These are phyloP conservation scores for Pseudoatta argentina DNA, from an alignment of 1,140 invertebrate genomes.

Conservation along the genomic window DNA sequence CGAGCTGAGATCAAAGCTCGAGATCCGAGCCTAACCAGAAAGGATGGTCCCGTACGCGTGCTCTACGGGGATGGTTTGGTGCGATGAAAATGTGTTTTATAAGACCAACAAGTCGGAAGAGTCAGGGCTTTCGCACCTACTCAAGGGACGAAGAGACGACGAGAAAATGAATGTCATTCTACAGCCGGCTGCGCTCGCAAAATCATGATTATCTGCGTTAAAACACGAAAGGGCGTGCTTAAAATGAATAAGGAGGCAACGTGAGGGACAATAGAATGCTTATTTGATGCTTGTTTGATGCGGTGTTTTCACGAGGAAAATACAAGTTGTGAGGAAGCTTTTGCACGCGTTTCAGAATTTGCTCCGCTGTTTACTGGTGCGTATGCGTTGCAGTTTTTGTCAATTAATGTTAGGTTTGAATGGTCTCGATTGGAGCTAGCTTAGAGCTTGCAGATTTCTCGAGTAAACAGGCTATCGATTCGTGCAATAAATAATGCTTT, in stretches of 20 bases:
- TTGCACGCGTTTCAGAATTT: background rate
- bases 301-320: background rate
- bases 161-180: constrained; percentile 22
- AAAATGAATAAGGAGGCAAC: background rate
- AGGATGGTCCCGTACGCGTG: constrained; percentile 13
- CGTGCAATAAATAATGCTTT: constrained; percentile 55
- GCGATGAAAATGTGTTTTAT: constrained; percentile 40
- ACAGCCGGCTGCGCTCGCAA: constrained; percentile 1
- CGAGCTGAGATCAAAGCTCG: constrained; percentile 68
- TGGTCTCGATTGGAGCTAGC: background rate
- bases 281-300: background rate
- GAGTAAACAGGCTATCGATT: constrained; percentile 42
- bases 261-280: background rate
- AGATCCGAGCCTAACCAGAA: constrained; percentile 32
- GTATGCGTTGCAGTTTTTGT: background rate
- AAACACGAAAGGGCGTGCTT: background rate
- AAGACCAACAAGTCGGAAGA: constrained; percentile 26
- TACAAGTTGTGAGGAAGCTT: background rate
- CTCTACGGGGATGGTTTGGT: background rate
- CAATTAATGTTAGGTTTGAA: constrained; percentile 7
- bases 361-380: too few relatives aligned
- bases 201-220: constrained; percentile 32
- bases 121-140: constrained; percentile 1
- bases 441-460: constrained; percentile 27
- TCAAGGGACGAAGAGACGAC: background rate